A percentile compares a stretch with the other conserved stretches of the same genome.
Conservation (phyloP, 2,113 vertebrate genomes). For the Apistogramma diplotaenia region DNA sequence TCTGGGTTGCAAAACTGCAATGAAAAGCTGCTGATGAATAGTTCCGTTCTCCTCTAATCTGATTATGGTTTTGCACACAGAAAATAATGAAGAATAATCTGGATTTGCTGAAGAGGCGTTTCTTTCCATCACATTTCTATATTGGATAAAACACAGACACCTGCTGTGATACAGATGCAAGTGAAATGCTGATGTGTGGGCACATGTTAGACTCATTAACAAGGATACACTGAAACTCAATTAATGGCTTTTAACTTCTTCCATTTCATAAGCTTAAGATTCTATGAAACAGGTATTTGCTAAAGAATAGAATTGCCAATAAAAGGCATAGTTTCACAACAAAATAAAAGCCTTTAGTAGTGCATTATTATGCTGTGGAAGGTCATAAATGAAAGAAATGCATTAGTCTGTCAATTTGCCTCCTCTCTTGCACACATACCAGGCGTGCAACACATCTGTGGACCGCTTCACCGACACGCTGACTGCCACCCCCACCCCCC, state of each 20-base stretch:
- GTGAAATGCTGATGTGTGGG: constrained; percentile 14
- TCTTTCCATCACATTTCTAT: constrained; percentile 45
- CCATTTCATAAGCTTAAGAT: neutral
- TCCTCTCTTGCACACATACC: neutral
- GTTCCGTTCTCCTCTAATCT: constrained; percentile 64
- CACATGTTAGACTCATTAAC: constrained; percentile 14
- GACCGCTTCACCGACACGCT: constrained; percentile 10
- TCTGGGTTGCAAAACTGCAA: constrained; percentile 68
- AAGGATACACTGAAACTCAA: neutral
- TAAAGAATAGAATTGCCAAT: constrained; percentile 12
- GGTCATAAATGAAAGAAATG: constrained; percentile 20
- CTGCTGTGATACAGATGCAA: neutral
- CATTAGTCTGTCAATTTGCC: constrained; percentile 28
- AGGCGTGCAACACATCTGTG: constrained; percentile 19
- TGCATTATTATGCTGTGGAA: constrained; percentile 19
- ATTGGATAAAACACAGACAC: neutral
- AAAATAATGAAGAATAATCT: constrained; percentile 74
- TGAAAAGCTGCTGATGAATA: constrained; percentile 69
- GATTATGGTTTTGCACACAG: constrained; percentile 63
- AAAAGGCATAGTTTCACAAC: neutral
- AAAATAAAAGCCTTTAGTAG: neutral
- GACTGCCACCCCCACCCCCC: constrained; percentile 9
- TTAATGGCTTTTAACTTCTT: neutral
- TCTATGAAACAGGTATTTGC: neutral
- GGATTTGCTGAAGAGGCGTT: constrained; percentile 36